Evolutionary conservation across 2,888 invertebrate genomes (phyloP), one percentile per base, ranked within the genome.

Genomic region (Cancer borealis): DNA sequence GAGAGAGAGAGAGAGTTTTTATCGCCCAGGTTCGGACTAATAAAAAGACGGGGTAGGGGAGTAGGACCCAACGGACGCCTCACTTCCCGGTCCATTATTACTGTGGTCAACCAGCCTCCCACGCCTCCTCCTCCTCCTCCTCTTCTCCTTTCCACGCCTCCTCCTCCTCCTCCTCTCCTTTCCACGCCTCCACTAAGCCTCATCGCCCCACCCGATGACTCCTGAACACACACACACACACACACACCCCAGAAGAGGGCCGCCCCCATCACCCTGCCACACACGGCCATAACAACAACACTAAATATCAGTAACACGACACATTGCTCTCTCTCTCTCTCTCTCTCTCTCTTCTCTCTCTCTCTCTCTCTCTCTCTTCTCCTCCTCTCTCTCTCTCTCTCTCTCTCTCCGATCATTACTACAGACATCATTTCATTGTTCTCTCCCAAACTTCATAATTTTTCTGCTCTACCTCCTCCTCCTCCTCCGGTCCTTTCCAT

Each of bases 331-430:
- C 30, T 4, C 30, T 8, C 87, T 8, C 30, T 1, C 87, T 8
- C 30, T 8, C 21, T 30, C 87, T 17, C 46, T 17, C 45, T 17
- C 88, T 46, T 46, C 88, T 46, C 88, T 46, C 88, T 88, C 88
- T 46, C 88, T 46, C 88, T 46, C 88, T 45, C 88, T 88, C 88
- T 88, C 88, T 88, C 88, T 88, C 88, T 88, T 88, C 30, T 30
- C 87, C 30, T 30, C 30, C 87, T 87, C 87, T 87, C 87, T 87
- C 87, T 87, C 87, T 87, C 87, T 87, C 87, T 87, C 87, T 87
- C 60, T 66, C 60, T 66, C 60, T 66, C 60, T 66, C 60, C 17
- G 0, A 39, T 39, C 17, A 12, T 66, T 21, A 17, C 60, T 66
- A 12, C 3, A 66, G 17, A 17, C 60, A 66, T 21, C 14, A 66